These are phyloP conservation scores for Bombus ignitus DNA, from an alignment of 1,140 invertebrate genomes.

Conservation along the genomic window DNA sequence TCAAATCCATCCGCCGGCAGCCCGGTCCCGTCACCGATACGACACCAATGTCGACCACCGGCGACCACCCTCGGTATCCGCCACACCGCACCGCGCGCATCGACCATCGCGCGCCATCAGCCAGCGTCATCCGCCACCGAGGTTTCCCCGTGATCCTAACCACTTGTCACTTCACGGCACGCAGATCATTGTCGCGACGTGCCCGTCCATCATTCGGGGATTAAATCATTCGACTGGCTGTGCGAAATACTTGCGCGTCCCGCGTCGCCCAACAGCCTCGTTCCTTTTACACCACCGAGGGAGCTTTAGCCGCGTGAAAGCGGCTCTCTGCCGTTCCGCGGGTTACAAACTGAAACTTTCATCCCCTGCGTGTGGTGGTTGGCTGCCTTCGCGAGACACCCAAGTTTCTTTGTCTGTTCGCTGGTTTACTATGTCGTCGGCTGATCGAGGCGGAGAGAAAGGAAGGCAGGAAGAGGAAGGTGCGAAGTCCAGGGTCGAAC, in stretches of 20 bases:
- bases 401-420: background rate
- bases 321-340: background rate
- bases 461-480: background rate
- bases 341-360: background rate
- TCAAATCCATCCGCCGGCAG: conserved; percentile 58
- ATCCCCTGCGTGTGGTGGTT: background rate
- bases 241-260: conserved; percentile 55
- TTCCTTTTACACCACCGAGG: background rate
- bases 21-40: conserved; percentile 51
- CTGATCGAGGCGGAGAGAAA: background rate
- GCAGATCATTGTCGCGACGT: conserved; percentile 85
- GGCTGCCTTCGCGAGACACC: background rate
- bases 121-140: conserved; percentile 65
- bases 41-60: conserved; percentile 41
- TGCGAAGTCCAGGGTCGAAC: background rate
- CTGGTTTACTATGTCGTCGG: background rate
- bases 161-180: conserved; percentile 82
- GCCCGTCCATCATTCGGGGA: conserved; percentile 82
- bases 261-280: conserved; percentile 27
- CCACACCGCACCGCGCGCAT: conserved; percentile 21
- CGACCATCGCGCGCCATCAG: conserved; percentile 31
- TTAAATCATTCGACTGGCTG: conserved; percentile 78
- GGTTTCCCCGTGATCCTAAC: conserved; percentile 80
- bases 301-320: conserved; percentile 6
- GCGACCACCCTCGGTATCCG: conserved; percentile 28